phyloP scores from a whole-genome alignment of 1,140 invertebrate species.

The Heterodera schachtii region DNA sequence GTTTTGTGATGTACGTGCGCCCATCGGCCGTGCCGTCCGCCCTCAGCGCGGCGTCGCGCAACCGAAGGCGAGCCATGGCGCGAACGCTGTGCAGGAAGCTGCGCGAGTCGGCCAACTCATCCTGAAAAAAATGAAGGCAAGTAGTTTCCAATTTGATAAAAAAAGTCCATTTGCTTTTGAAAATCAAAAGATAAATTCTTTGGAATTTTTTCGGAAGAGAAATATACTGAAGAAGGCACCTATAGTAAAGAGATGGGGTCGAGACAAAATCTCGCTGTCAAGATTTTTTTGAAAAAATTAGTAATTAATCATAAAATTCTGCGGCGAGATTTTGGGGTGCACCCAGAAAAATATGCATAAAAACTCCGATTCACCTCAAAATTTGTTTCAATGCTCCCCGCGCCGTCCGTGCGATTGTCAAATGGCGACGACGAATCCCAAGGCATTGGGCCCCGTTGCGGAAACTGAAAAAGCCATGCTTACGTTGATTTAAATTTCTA shows the following conservation, averaged over 20 bases:
- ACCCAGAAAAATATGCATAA: conserved; percentile 20
- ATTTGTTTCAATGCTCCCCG: conserved; percentile 3
- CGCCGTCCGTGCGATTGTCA: not conserved
- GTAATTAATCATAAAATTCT: too few species aligned
- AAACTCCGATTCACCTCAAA: conserved; percentile 11
- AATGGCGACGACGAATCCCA: not conserved
- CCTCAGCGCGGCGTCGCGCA: conserved; percentile 11
- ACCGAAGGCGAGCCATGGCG: conserved; percentile 27
- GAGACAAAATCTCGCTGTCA: too few species aligned
- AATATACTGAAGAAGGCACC: too few species aligned
- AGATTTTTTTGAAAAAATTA: conserved; percentile 25
- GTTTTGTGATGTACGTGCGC: conserved; percentile 44
- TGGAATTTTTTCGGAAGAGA: too few species aligned
- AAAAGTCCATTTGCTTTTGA: too few species aligned
- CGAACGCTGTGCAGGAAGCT: conserved; percentile 39
- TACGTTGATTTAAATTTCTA: not conserved
- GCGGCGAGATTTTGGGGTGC: too few species aligned
- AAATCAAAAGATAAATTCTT: too few species aligned
- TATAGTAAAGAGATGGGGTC: too few species aligned
- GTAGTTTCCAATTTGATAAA: too few species aligned
- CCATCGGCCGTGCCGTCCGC: conserved; percentile 17
- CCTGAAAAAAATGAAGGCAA: too few species aligned
- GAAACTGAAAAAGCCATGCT: conserved; percentile 17
- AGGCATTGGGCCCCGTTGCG: not conserved
- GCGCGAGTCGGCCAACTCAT: conserved; percentile 2